Evolutionary conservation across 2,113 vertebrate species (phyloP).

Genomic region (Hystrix cristata): DNA sequence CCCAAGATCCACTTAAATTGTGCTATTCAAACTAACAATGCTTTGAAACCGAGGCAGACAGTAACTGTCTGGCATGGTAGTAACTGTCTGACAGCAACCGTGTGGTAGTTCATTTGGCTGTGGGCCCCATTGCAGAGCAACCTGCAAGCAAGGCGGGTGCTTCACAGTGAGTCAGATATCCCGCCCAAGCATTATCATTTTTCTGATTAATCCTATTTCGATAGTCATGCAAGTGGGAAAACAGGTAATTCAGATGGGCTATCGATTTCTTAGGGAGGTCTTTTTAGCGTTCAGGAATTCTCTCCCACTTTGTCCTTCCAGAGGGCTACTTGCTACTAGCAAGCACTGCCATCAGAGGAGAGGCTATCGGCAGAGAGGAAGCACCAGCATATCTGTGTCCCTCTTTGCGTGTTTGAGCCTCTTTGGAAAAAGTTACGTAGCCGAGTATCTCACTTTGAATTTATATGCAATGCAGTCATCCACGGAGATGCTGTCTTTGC

Average conservation of each 20-base stretch:
- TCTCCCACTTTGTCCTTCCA: not conserved
- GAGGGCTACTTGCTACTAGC: not conserved
- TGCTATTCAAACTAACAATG: not conserved
- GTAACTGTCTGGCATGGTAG: not conserved
- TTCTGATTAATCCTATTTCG: not conserved
- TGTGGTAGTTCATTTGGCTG: not conserved
- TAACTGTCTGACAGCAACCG: too few relatives aligned
- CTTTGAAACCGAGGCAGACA: not conserved
- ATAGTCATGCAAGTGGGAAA: not conserved
- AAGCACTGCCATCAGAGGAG: not conserved
- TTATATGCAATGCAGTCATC: slow-evolving; percentile 49
- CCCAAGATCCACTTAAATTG: not conserved
- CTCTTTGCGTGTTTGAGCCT: not conserved
- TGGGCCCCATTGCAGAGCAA: not conserved
- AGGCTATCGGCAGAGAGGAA: not conserved
- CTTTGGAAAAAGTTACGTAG: slow-evolving; percentile 49
- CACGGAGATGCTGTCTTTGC: slow-evolving; percentile 67
- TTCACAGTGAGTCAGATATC: not conserved
- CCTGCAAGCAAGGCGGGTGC: not conserved
- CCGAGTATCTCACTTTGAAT: slow-evolving; percentile 34
- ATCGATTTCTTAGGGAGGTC: not conserved
- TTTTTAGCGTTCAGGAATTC: not conserved
- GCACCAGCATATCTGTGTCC: not conserved
- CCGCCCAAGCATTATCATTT: not conserved
- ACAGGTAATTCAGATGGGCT: not conserved